Base-by-base conservation (phyloP, 2,797 vertebrate genomes). In the Erithacus rubecula region DNA sequence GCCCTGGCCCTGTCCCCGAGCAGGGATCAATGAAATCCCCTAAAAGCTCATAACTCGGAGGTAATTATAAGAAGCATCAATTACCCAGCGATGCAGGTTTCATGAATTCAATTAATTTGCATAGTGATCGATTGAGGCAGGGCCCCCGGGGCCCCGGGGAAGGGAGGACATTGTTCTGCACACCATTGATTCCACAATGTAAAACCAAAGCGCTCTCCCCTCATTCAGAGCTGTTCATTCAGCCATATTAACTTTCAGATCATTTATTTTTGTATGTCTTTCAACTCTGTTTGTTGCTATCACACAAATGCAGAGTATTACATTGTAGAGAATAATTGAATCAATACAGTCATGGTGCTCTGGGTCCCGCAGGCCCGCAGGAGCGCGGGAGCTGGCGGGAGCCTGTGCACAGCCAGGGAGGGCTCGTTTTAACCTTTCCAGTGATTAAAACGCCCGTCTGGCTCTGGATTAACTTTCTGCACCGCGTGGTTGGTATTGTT, bases 221-320 rank as follows among this genome's bases (percentile, higher is more conserved):
- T 75, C 83, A 97, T 97, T 97, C 97, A 97, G 95, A 88, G 97
- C 97, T 95, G 97, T 95, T 97, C 97, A 95, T 97, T 98, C 98
- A 98, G 97, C 97, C 97, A 97, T 97, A 97, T 97, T 98, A 97
- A 98, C 98, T 97, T 96, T 97, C 97, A 98, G 97, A 98, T 98
- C 97, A 97, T 98, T 98, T 98, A 97, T 98, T 98, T 98, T 94
- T 97, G 97, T 97, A 97, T 41, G 97, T 97, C 98, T 98, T 98
- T 98, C 98, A 98, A 97, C 97, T 97, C 97, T 97, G 97, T 98
- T 98, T 98, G 98, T 97, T 98, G 97, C 97, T 98, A 98, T 98
- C 98, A 98, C 97, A 97, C 75, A 77, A 96, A 97, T 96, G 97
- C 98, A 98, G 96, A 97, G 97, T 89, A 95, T 97, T 97, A 98